Evolutionary conservation across 2,888 invertebrate species (phyloP).

Genomic region (Tridacna crocea): DNA sequence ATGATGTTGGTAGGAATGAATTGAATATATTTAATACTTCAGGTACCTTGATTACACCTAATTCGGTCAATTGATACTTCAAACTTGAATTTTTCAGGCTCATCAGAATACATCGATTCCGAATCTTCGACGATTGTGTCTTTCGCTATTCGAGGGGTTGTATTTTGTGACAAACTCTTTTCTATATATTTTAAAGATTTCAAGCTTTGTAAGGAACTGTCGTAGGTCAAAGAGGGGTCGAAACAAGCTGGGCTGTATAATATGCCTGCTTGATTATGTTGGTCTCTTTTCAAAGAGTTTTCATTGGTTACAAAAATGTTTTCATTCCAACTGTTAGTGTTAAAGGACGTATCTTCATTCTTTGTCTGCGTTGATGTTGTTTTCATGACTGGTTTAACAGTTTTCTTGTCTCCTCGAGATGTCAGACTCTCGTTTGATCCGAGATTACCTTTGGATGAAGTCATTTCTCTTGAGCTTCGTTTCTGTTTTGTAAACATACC

Average conservation of each 20-base stretch:
- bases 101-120: neutral
- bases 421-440: neutral
- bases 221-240: neutral
- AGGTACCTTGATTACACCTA: neutral
- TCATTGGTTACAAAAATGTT: neutral
- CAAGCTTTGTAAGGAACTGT: neutral
- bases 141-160: neutral
- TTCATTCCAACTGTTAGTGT: neutral
- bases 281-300: neutral
- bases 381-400: neutral
- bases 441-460: neutral
- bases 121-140: neutral
- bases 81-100: neutral
- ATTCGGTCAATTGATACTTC: slow-evolving; percentile 8
- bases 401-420: neutral
- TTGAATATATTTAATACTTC: neutral
- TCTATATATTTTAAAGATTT: neutral
- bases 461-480: slow-evolving; percentile 13
- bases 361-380: slow-evolving; percentile 19
- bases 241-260: slow-evolving; percentile 11
- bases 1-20: no score
- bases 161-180: neutral
- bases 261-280: slow-evolving; percentile 8
- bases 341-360: neutral
- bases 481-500: slow-evolving; percentile 15